phyloP scores from a whole-genome alignment of 2,888 invertebrate genomes.

The Drosophila buzzatii region DNA sequence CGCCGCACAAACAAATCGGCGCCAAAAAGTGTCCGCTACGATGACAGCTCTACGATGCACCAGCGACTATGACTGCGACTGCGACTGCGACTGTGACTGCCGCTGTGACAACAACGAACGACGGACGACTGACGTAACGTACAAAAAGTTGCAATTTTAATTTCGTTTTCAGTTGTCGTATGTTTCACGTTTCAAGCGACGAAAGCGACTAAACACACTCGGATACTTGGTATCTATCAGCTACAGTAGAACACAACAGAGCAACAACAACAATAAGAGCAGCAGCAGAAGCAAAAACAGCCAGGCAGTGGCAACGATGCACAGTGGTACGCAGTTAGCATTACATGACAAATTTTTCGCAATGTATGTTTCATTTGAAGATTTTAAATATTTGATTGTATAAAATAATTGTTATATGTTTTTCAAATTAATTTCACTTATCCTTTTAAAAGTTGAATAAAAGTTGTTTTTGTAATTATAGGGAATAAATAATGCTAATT shows the following conservation, averaged over 20 bases:
- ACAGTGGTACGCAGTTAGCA: constrained; percentile 33
- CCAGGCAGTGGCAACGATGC: constrained; percentile 32
- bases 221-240: constrained; percentile 78
- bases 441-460: too few species aligned
- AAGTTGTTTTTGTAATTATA: too few species aligned
- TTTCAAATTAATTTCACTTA: too few species aligned
- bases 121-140: constrained; percentile 70
- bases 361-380: not conserved
- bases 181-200: constrained; percentile 83
- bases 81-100: constrained; percentile 21
- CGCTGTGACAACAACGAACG: constrained; percentile 42
- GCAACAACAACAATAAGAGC: constrained; percentile 48
- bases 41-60: constrained; percentile 21
- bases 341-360: not conserved
- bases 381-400: not conserved
- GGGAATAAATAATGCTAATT: too few species aligned
- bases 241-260: constrained; percentile 76
- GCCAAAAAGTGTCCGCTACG: constrained; percentile 57
- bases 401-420: not conserved
- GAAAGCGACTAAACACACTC: constrained; percentile 81
- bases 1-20: constrained; percentile 57
- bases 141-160: constrained; percentile 67
- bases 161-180: constrained; percentile 71
- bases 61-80: constrained; percentile 17
- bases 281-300: constrained; percentile 19